phyloP scores from a whole-genome alignment of 1,140 invertebrate species.

The Nephotettix cincticeps region DNA sequence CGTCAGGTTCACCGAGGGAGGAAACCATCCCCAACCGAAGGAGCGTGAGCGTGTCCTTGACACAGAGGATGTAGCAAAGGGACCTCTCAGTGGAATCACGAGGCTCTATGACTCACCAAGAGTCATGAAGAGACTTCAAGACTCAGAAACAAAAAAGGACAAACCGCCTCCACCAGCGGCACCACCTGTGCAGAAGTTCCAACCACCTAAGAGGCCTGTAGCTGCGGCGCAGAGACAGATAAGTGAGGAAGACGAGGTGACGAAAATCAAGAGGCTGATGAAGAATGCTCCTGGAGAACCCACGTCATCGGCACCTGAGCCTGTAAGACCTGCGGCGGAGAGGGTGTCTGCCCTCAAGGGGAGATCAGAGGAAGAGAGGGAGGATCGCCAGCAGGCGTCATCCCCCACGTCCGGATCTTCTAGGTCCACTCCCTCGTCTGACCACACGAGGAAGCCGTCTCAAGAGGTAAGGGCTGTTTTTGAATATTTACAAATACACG shows the following conservation, averaged over 20 bases:
- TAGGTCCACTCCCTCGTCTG: constrained; percentile 32
- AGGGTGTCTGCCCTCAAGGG: constrained; percentile 50
- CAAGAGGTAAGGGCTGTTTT: too few species aligned
- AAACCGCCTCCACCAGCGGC: constrained; percentile 57
- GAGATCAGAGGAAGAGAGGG: constrained; percentile 39
- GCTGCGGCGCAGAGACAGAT: constrained; percentile 57
- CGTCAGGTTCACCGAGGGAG: constrained; percentile 49
- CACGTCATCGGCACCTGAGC: constrained; percentile 57
- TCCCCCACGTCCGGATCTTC: constrained; percentile 29
- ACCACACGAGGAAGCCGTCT: constrained; percentile 45
- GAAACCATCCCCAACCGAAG: constrained; percentile 50
- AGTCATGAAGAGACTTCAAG: constrained; percentile 84
- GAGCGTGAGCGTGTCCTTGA: constrained; percentile 80
- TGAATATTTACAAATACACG: too few species aligned
- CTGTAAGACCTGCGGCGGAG: constrained; percentile 53
- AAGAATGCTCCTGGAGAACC: constrained; percentile 60
- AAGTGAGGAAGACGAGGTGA: constrained; percentile 88
- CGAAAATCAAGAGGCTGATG: constrained; percentile 85
- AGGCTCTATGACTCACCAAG: constrained; percentile 84
- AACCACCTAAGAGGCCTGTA: constrained; percentile 42
- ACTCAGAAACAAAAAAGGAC: constrained; percentile 71
- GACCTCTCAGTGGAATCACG: constrained; percentile 87
- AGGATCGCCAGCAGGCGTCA: constrained; percentile 27
- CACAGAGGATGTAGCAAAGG: constrained; percentile 82
- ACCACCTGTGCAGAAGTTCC: constrained; percentile 49